Percentiles rank a stretch among this genome's conserved stretches.
phyloP scores from a whole-genome alignment of 2,888 invertebrate species.

The Argyra leucocephala region DNA sequence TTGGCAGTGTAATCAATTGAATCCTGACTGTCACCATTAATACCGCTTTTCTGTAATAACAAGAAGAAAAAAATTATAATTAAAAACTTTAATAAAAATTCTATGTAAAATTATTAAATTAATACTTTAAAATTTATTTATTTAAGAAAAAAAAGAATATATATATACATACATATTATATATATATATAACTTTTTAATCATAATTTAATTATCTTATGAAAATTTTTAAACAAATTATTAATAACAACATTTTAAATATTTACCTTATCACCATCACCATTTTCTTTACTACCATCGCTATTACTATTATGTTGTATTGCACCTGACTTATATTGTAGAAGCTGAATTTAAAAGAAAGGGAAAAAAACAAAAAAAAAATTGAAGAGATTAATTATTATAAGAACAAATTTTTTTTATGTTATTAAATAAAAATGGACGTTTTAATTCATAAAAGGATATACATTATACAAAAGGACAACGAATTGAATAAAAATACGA shows the following conservation, averaged over 20 bases:
- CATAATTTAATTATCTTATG: too few relatives aligned
- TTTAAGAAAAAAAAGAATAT: background rate
- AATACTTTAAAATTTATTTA: background rate
- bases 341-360: conserved; percentile 50
- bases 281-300: conserved; percentile 66
- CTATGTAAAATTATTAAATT: background rate
- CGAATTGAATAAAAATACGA: too few relatives aligned
- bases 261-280: conserved; percentile 52
- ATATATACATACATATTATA: background rate
- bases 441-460: background rate
- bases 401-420: background rate
- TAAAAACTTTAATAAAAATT: background rate
- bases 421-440: background rate
- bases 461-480: too few relatives aligned
- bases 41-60: conserved; percentile 9
- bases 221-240: background rate
- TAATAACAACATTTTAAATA: conserved; percentile 7
- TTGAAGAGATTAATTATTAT: background rate
- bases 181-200: background rate
- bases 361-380: conserved; percentile 8
- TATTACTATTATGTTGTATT: conserved; percentile 48
- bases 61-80: background rate
- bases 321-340: conserved; percentile 73
- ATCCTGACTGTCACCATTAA: conserved; percentile 42
- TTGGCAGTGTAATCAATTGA: conserved; percentile 43